Conservation (phyloP, 2,113 vertebrate species). For the Dipodomys stephensi region DNA sequence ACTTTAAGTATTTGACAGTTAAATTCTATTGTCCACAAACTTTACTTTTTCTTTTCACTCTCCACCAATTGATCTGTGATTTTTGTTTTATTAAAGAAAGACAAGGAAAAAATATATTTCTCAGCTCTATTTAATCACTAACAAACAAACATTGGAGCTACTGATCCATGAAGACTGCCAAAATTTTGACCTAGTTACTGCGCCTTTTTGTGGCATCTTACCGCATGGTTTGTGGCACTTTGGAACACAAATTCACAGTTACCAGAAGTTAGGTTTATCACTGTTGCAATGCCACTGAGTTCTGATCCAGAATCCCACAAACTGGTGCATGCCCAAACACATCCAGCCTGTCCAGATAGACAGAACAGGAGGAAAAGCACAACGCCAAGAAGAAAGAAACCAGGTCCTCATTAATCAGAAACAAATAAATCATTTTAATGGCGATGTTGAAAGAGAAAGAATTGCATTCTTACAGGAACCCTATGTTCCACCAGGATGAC, state of each 20-base stretch:
- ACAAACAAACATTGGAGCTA: slow-evolving; percentile 76
- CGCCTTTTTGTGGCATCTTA: slow-evolving; percentile 75
- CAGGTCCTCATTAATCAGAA: slow-evolving; percentile 86
- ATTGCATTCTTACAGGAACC: slow-evolving; percentile 80
- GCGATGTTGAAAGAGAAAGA: slow-evolving; percentile 79
- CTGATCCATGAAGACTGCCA: slow-evolving; percentile 78
- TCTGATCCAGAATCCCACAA: slow-evolving; percentile 85
- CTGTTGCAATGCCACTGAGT: slow-evolving; percentile 81
- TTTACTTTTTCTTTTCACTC: not conserved
- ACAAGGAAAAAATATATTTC: slow-evolving; percentile 75
- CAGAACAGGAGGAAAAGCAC: slow-evolving; percentile 85
- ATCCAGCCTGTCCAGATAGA: slow-evolving; percentile 85
- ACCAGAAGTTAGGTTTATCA: slow-evolving; percentile 86
- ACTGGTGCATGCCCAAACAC: slow-evolving; percentile 84
- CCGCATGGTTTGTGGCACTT: slow-evolving; percentile 71
- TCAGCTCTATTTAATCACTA: slow-evolving; percentile 71
- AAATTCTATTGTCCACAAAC: slow-evolving; percentile 3
- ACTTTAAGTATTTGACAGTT: not conserved
- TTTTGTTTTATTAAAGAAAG: slow-evolving; percentile 73
- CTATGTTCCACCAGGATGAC: slow-evolving; percentile 82
- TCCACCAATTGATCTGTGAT: not conserved
- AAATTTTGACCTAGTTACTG: slow-evolving; percentile 78
- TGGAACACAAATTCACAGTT: slow-evolving; percentile 82
- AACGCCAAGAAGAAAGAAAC: slow-evolving; percentile 85
- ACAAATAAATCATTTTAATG: slow-evolving; percentile 83